Base-by-base conservation (phyloP, 23 tunicate genomes). In the Halocynthia aurantium region DNA sequence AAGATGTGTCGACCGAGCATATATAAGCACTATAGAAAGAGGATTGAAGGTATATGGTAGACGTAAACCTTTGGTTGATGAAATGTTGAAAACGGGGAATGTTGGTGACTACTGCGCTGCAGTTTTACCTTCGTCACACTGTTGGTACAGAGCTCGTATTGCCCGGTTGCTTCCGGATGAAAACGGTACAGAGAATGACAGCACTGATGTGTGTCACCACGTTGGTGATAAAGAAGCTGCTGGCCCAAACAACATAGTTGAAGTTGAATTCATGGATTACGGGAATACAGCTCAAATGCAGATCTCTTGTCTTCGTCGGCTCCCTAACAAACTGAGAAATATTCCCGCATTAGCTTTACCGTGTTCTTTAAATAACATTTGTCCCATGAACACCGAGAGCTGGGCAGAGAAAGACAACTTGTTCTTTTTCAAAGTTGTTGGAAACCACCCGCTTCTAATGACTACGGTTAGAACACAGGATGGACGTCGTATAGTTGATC, bases 41-140 rank as follows among this genome's bases (percentile, higher is more conserved):
- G 44, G 49, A 10, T 70, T 86, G 7, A 86, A 81, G 52, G 88
- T 83, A 19, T 20, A 51, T 10, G 51, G 51, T 8, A 71, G 21
- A 2, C 62, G 67, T 20, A 75, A 56, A 22, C 65, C 82, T 54
- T 12, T 53, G 40, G 73, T 50, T 6, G 80, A 77, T 62, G 83
- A 82, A 15, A 20, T 76, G 52, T 13, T 82, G 8, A 71, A 77
- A 7, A 66, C 75, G 17, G 63, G 82, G n/a, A 12, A 70, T 13
- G 74, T 71, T 49, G 93, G 86, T 8, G 93, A 87, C 10, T 51
- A 77, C 10, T 87, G 93, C 62, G 86, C 73, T 52, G 93, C 83
- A 8, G 52, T 75, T 77, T 83, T 22, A 8, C 52, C 77, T 8
- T 31, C 62, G 50, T 13, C 51, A 8, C 44, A 76, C 8, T 77